These are phyloP conservation scores for Eulemur albifrons DNA, from an alignment of 2,797 vertebrate genomes.

Conservation along the genomic window DNA sequence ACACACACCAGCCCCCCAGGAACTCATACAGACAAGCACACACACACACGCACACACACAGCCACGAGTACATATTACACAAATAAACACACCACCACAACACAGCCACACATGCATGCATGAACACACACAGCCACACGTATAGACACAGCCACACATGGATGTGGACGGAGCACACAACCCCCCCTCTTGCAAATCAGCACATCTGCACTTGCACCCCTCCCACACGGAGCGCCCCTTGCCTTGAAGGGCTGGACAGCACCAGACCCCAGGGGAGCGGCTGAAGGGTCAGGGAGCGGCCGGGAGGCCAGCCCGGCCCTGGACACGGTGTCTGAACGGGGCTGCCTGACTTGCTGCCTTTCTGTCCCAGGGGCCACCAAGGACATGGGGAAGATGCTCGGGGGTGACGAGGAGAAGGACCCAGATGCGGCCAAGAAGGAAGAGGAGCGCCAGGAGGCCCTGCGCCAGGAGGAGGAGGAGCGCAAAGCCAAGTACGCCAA, in stretches of 20 bases:
- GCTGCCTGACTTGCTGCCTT: too few species aligned
- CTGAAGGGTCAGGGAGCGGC: too few species aligned
- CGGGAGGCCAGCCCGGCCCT: neutral
- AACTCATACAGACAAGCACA: neutral
- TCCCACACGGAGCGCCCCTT: too few species aligned
- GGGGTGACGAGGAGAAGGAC: slow-evolving; percentile 98
- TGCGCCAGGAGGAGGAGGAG: slow-evolving; percentile 97
- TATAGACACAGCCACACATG: neutral
- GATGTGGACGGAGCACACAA: too few species aligned
- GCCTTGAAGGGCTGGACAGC: neutral
- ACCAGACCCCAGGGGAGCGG: neutral
- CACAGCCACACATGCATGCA: neutral
- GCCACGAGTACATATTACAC: neutral
- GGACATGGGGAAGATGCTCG: slow-evolving; percentile 99
- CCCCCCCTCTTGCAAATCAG: too few species aligned
- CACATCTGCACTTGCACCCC: too few species aligned
- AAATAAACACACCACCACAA: neutral
- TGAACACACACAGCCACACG: neutral
- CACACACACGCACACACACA: neutral
- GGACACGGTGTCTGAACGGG: neutral
- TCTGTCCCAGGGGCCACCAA: slow-evolving; percentile 94
- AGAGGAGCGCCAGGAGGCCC: slow-evolving; percentile 96
- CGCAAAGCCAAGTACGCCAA: slow-evolving; percentile 97
- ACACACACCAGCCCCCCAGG: neutral
- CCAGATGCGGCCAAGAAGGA: slow-evolving; percentile 98